Percentiles rank a stretch among this genome's conserved stretches.
phyloP scores from a whole-genome alignment of 2,113 vertebrate genomes.

The Haliaeetus leucogaster region DNA sequence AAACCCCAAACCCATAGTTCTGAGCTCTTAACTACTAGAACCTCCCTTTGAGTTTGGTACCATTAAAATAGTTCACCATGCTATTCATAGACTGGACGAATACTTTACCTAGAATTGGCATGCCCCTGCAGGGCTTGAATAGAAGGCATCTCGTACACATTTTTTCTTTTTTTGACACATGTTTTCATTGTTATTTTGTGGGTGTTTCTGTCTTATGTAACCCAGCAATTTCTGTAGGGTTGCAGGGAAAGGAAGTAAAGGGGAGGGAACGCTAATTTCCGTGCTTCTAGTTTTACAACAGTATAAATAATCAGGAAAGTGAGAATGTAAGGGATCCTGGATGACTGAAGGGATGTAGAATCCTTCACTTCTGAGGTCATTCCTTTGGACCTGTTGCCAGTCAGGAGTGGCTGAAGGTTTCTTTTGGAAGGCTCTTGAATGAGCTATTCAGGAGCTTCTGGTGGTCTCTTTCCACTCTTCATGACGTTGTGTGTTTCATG shows the following conservation, averaged over 20 bases:
- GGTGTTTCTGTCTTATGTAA: neutral
- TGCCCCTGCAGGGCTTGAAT: too few relatives aligned
- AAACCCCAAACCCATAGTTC: neutral
- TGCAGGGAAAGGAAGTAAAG: conserved; percentile 28
- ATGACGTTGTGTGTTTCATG: neutral
- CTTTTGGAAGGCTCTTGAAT: neutral
- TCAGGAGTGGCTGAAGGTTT: neutral
- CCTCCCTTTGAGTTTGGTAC: neutral
- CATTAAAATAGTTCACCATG: neutral
- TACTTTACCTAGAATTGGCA: neutral
- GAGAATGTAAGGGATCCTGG: neutral
- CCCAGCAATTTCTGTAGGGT: conserved; percentile 1
- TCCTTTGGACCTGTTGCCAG: neutral
- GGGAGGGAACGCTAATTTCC: neutral
- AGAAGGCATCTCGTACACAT: neutral
- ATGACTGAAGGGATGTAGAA: neutral
- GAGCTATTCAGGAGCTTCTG: neutral
- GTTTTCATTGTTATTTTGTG: neutral
- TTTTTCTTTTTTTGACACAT: neutral
- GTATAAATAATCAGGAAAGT: neutral
- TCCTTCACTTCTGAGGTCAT: neutral
- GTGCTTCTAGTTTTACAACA: neutral
- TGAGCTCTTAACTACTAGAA: neutral
- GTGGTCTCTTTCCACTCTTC: neutral
- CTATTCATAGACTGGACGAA: accelerated